Conservation (phyloP, 2,888 invertebrate genomes). For the Xestia ashworthii region DNA sequence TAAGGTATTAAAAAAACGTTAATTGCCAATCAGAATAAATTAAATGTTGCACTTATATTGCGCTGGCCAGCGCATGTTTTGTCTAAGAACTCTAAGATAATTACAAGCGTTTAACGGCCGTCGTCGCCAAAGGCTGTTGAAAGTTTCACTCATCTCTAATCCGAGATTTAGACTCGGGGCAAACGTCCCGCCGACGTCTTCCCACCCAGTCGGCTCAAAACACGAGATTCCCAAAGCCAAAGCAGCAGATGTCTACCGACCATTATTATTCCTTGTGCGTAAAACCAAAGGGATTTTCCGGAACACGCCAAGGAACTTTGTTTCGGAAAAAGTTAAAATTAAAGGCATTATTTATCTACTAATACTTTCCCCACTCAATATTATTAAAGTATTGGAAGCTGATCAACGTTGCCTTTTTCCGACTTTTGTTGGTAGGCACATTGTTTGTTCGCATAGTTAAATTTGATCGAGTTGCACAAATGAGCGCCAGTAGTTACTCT, state of each 20-base stretch:
- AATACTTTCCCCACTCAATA: conserved; percentile 31
- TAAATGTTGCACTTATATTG: background rate
- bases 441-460: conserved; percentile 31
- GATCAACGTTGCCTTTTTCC: conserved; percentile 17
- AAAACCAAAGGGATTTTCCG: conserved; percentile 55
- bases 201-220: conserved; percentile 29
- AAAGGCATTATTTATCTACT: conserved; percentile 51
- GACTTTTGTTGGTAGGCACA: conserved; percentile 16
- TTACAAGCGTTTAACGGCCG: conserved; percentile 1
- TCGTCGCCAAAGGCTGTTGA: conserved; percentile 27
- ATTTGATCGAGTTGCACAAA: conserved; percentile 21
- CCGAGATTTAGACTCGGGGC: conserved; percentile 44
- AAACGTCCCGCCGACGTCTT: conserved; percentile 42
- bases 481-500: background rate
- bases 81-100: background rate
- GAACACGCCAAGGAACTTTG: conserved; percentile 46
- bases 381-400: conserved; percentile 32
- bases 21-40: conserved; percentile 17
- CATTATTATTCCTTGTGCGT: conserved; percentile 64
- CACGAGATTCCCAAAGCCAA: conserved; percentile 33
- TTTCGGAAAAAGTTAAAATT: conserved; percentile 56
- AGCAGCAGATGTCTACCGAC: conserved; percentile 40
- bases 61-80: background rate
- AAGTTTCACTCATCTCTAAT: conserved; percentile 53
- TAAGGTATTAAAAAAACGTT: background rate